Evolutionary conservation across 30 jellyfish, hydroid and myxozoan genomes (phyloP), one percentile per base, ranked within the genome.

Genomic region (Cassiopea andromeda): DNA sequence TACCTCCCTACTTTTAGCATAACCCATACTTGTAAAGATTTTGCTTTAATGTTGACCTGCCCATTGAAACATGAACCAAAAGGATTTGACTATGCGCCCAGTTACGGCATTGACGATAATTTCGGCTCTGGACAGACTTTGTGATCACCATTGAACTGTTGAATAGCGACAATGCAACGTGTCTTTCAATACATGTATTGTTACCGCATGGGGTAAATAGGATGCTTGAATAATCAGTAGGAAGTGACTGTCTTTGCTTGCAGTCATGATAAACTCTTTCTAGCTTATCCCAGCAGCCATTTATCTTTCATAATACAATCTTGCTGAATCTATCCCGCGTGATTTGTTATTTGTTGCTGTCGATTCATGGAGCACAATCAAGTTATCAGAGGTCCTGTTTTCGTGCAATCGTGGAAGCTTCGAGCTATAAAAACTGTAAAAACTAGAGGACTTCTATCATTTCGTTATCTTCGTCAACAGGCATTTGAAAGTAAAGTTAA

Each of bases 381-480:
- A 1, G 79, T 7, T 70, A 2, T 70, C 49, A 80, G 38, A 67
- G 89, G 64, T 10, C 60, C 87, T 38, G 49, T 85, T 17, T 84
- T 84, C 44, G 73, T 85, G 47, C 64, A 64, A 18, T 87, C 87
- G 48, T 64, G 74, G 82, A 83, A 90, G 18, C 58, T 90, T 69
- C 76, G 86, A 45, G 89, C 83, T 1, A 80, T 67, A 1, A 90
- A 60, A 77, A 81, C 92, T 27, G 92, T 91, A 1, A 82, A 89
- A 54, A 89, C 87, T 14, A 82, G 83, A 44, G 97, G 97, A 1
- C 80, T 90, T 19, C 70, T 83, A 16, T 83, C 97, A 0, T 90
- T 87, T 66, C 69, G 49, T 71, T 58, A 70, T 90, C 46, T 90
- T 73, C 90, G 69, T 82, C 94, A 80, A 81, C 98, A 93, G 98